Evolutionary conservation across 2,888 invertebrate species (phyloP), one percentile per base, ranked within the genome.

Genomic region (Caenorhabditis drosophilae): DNA sequence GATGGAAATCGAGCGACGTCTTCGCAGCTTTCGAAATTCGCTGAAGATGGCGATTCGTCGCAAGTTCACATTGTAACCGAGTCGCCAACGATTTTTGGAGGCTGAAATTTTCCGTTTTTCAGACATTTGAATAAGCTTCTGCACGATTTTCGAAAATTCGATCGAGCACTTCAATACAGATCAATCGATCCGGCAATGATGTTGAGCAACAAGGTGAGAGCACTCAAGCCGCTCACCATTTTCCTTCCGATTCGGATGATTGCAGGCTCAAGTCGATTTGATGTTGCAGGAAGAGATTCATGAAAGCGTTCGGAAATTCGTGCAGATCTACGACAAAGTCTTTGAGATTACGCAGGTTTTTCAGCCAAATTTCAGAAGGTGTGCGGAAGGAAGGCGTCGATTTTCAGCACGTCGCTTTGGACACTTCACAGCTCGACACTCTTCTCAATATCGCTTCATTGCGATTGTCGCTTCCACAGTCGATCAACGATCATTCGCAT

Each of bases 141-240:
- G 2, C 55, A 60, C 15, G 68, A 61, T 23, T 67, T 67, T 20
- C 54, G 61, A 44, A 67, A 61, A 18, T 60, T 51, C 56, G 78
- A 78, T 35, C 58, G 73, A 16, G 59, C 72, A 2, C 56, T 79
- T 1, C 70, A 69, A 44, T 79, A 78, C 40, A 68, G 79, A 25
- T 79, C 79, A 9, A 77, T 78, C 40, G 78, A 79, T 55, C 77
- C 79, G 4, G 54, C 77, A 9, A 63, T 70, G 51, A 79, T 79
- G 79, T 59, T 79, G 31, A 64, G 53, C n/a, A 79, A 79, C 51
- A 34, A 60, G 25, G n/a, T n/a, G n/a, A n/a, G n/a, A n/a, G n/a
- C n/a, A n/a, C n/a, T n/a, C n/a, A n/a, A n/a, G n/a, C n/a, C n/a
- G n/a, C 23, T 41, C 15, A 22, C 23, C 54, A 7, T 52, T 15